A percentile compares a stretch with the other conserved stretches of the same genome.
These are phyloP conservation scores for Rhagoletis pomonella DNA, from an alignment of 1,140 invertebrate species.

Conservation along the genomic window DNA sequence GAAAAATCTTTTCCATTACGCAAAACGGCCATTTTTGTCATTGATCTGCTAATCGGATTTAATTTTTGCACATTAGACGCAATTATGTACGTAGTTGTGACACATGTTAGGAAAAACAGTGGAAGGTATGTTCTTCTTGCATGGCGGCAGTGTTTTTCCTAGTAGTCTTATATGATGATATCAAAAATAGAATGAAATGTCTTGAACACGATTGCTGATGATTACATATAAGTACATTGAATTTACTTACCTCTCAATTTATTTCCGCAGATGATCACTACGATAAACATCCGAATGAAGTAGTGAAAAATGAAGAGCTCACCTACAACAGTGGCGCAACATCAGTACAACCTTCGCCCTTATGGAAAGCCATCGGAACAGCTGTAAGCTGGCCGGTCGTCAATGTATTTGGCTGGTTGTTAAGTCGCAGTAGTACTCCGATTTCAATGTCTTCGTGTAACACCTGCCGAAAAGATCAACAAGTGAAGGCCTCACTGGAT, in stretches of 20 bases:
- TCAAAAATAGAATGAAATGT: too few relatives aligned
- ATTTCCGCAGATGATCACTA: conserved; percentile 79
- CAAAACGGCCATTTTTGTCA: too few relatives aligned
- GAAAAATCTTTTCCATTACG: too few relatives aligned
- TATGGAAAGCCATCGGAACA: not conserved
- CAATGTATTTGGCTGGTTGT: conserved; percentile 4
- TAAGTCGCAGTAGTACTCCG: not conserved
- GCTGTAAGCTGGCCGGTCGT: not conserved
- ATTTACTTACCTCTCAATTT: not conserved
- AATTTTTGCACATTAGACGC: too few relatives aligned
- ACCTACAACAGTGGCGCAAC: conserved; percentile 77
- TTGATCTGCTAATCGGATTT: too few relatives aligned
- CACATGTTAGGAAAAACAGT: too few relatives aligned
- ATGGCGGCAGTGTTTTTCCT: too few relatives aligned
- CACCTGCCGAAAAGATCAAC: not conserved
- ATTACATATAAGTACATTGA: too few relatives aligned
- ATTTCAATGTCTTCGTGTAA: not conserved
- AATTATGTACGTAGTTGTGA: too few relatives aligned
- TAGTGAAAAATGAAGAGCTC: conserved; percentile 93
- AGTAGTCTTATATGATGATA: too few relatives aligned
- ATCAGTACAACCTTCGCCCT: not conserved
- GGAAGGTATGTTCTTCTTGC: too few relatives aligned
- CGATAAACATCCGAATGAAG: conserved; percentile 92
- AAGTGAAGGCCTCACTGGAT: not conserved
- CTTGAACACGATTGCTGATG: too few relatives aligned